Evolutionary conservation across 1,140 invertebrate species (phyloP), one percentile per base, ranked within the genome.

Genomic region (Aphelinus atriplicis): DNA sequence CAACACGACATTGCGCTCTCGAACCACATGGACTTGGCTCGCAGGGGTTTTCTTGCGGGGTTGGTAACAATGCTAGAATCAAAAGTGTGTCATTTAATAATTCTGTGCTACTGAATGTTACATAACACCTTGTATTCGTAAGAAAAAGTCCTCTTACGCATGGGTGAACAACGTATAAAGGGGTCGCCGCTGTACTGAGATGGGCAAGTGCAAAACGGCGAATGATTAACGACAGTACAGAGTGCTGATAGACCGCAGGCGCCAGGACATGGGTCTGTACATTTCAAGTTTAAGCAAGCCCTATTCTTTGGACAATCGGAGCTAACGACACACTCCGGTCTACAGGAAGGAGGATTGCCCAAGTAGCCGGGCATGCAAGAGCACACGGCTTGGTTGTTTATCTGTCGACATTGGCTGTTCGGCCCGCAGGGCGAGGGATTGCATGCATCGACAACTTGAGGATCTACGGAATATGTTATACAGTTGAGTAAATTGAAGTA

Each of bases 11-110:
- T 81, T 91, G 87, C 71, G 91, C 90, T 78, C 92, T 92, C 3
- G 90, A 87, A 58, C 92, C 92, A 81, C 92, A 93, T 1, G 92
- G 92, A 46, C 91, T 93, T 26, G 92, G 92, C 76, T 90, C 88
- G 78, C 92, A 92, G 7, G 91, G 91, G 77, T 92, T 85, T 2
- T 80, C 80, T 58, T 85, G 81, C 6, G 84, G 80, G 71, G 84
- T 85, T 79, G 84, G 83, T 74, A 80, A 83, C 80, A 81, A 50
- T 78, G 83, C 85, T 87, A 82, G 78, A 46, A 47, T 58, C 64
- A 7, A 26, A 26, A 26, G 26, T 26, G 26, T 26, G 26, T 26
- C 26, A 70, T 63, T 71, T 47, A 76, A 61, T 63, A 77, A 42
- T 5, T 55, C 4, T 64, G 43, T n/a, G 65, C 10, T 26, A 26